Percentiles rank a stretch among this genome's conserved stretches.
These are phyloP conservation scores for Aleadryas rufinucha DNA, from an alignment of 2,113 vertebrate genomes.

Conservation along the genomic window DNA sequence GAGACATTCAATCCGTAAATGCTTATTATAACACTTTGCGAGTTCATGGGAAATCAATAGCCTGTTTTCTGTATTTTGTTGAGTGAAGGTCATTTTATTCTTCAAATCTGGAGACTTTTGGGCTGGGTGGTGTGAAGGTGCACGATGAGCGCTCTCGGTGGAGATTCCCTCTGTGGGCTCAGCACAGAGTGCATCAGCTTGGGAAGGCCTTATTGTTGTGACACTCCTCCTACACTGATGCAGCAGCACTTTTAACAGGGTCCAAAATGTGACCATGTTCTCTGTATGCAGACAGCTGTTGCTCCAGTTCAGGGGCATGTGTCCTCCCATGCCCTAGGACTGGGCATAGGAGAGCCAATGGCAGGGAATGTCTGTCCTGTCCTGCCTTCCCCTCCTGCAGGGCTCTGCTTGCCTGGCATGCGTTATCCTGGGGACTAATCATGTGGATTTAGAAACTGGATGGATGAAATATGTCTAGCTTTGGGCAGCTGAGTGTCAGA, in stretches of 20 bases:
- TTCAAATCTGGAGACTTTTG: not conserved
- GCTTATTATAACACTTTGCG: not conserved
- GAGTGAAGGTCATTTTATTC: not conserved
- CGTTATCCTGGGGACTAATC: not conserved
- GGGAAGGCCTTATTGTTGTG: not conserved
- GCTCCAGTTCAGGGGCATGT: accelerated
- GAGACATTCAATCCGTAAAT: not conserved
- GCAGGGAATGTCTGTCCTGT: not conserved
- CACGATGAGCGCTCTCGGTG: accelerated
- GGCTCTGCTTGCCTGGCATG: not conserved
- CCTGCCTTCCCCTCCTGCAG: not conserved
- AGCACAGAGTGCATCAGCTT: not conserved
- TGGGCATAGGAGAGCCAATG: accelerated
- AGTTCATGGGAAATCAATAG: not conserved
- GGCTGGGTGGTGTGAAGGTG: not conserved
- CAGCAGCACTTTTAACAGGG: not conserved
- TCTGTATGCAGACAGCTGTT: not conserved
- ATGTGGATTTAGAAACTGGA: not conserved
- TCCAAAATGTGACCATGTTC: accelerated
- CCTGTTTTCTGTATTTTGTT: not conserved
- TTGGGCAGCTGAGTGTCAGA: not conserved
- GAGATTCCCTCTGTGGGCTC: not conserved
- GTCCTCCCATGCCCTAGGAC: not conserved
- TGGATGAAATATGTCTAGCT: not conserved
- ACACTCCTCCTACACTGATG: not conserved